A percentile compares a stretch with the other conserved stretches of the same genome.
phyloP scores from a whole-genome alignment of 2,888 invertebrate species.

The Lamproptera curius region DNA sequence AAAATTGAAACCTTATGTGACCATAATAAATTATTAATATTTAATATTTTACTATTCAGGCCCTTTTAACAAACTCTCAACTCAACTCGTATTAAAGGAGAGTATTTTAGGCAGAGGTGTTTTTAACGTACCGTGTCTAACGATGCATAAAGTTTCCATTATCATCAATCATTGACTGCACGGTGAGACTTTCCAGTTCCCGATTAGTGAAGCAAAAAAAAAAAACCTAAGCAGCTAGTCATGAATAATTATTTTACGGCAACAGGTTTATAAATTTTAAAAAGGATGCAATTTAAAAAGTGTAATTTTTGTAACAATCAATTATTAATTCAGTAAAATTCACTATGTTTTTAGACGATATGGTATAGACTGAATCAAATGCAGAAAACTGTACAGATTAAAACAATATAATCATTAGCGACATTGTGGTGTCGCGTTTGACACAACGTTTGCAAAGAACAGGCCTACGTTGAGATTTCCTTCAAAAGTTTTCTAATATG shows the following conservation, averaged over 20 bases:
- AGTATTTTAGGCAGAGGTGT: slow-evolving; percentile 13
- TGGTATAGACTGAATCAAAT: too few species aligned
- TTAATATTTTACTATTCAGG: too few species aligned
- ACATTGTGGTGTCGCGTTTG: too few species aligned
- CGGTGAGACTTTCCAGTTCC: slow-evolving; percentile 73
- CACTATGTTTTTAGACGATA: too few species aligned
- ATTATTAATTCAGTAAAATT: too few species aligned
- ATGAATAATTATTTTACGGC: slow-evolving; percentile 7
- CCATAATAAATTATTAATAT: background rate
- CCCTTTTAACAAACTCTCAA: too few species aligned
- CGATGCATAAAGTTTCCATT: slow-evolving; percentile 78
- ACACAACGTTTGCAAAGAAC: slow-evolving; percentile 6
- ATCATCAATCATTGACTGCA: slow-evolving; percentile 77
- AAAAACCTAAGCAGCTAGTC: slow-evolving; percentile 52
- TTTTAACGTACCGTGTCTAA: slow-evolving; percentile 67
- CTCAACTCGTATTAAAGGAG: slow-evolving; percentile 3
- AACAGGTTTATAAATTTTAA: too few species aligned
- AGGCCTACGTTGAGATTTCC: slow-evolving; percentile 17
- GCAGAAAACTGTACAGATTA: too few species aligned
- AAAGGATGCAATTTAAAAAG: too few species aligned
- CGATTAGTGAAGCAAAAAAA: slow-evolving; percentile 77
- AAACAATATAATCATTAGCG: too few species aligned
- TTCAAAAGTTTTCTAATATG: slow-evolving; percentile 72
- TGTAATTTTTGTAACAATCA: too few species aligned
- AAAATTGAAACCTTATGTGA: background rate